phyloP scores from a whole-genome alignment of 2,113 vertebrate genomes.

The Mormyrus iriodes region DNA sequence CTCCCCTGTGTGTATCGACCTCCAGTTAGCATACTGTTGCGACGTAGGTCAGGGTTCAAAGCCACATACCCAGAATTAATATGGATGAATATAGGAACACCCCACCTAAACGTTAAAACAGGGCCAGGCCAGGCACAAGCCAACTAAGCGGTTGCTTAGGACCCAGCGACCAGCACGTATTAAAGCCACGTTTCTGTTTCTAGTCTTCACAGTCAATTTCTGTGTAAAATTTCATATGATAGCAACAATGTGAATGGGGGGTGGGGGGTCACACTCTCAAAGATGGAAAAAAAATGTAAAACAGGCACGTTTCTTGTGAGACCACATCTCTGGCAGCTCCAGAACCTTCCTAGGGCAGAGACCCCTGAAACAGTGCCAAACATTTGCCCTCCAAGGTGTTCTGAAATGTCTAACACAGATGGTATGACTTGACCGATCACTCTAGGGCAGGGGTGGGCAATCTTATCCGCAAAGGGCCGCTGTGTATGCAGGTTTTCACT shows the following conservation, averaged over 20 bases:
- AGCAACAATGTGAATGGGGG: background rate
- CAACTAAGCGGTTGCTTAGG: background rate
- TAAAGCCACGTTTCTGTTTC: background rate
- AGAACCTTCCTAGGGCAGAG: background rate
- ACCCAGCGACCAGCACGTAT: conserved; percentile 12
- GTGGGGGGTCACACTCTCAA: background rate
- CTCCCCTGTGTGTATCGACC: conserved; percentile 38
- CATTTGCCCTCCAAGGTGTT: background rate
- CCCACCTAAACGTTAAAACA: conserved; percentile 39
- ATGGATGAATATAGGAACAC: conserved; percentile 26
- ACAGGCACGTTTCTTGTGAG: background rate
- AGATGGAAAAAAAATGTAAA: background rate
- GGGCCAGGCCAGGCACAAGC: background rate
- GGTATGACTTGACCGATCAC: background rate
- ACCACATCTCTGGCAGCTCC: background rate
- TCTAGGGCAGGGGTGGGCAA: too few species aligned
- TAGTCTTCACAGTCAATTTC: background rate
- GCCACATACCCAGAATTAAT: conserved; percentile 39
- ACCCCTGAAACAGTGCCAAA: background rate
- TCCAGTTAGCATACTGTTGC: conserved; percentile 40
- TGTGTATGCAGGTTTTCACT: too few species aligned
- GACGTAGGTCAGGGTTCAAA: conserved; percentile 29
- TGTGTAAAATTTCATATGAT: background rate
- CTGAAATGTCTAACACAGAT: background rate
- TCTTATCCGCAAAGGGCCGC: too few species aligned